These are phyloP conservation scores for Mus minutoides DNA, from an alignment of 2,797 vertebrate genomes.

Conservation along the genomic window DNA sequence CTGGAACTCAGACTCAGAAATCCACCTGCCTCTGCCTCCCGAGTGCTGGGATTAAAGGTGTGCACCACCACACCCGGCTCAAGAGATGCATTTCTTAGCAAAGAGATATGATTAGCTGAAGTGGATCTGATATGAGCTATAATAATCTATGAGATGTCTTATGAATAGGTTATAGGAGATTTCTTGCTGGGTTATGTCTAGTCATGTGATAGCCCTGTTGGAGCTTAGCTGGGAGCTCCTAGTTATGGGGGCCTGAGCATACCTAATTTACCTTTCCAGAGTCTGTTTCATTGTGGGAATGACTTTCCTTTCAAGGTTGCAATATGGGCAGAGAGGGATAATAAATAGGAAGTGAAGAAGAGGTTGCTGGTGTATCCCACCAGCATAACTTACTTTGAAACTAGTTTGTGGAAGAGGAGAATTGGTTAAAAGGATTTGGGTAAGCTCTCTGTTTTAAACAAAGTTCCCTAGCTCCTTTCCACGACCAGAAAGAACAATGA, in stretches of 20 bases:
- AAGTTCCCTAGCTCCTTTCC: neutral
- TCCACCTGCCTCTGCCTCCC: neutral
- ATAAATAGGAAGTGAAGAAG: neutral
- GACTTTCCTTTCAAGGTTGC: slow-evolving; percentile 30
- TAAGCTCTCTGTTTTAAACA: neutral
- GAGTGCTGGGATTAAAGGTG: neutral
- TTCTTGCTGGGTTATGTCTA: neutral
- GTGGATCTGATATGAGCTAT: neutral
- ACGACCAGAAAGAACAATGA: neutral
- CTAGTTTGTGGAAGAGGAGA: neutral
- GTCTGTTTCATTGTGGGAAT: slow-evolving; percentile 60
- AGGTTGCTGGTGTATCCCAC: neutral
- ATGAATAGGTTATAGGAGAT: neutral
- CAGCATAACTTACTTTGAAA: neutral
- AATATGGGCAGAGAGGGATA: slow-evolving; percentile 26
- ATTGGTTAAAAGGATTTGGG: neutral
- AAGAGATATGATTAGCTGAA: neutral
- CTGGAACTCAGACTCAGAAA: neutral
- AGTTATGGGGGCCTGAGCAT: neutral
- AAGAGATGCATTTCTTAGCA: slow-evolving; percentile 8
- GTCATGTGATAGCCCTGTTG: neutral
- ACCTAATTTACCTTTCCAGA: neutral
- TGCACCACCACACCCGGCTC: neutral
- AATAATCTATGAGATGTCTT: neutral
- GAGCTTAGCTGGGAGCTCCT: neutral